phyloP scores from a whole-genome alignment of 1,140 invertebrate species.

The Caenorhabditis elegans region DNA sequence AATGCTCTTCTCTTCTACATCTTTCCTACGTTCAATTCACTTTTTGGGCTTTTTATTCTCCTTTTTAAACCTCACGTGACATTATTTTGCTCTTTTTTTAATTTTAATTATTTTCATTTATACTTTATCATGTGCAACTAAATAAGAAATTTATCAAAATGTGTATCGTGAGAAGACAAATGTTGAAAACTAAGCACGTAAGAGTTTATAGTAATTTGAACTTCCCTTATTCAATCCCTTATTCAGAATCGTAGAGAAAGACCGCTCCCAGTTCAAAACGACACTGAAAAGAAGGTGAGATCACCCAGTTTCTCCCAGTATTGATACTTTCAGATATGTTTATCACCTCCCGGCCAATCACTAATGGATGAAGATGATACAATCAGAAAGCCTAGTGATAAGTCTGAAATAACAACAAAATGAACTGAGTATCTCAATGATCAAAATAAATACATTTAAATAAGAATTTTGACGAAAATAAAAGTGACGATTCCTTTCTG shows the following conservation, averaged over 20 bases:
- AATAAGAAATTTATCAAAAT: not conserved
- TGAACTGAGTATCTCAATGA: not conserved
- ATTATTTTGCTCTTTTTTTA: not conserved
- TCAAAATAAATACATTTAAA: not conserved
- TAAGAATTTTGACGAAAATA: not conserved
- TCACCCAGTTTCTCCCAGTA: too few relatives aligned
- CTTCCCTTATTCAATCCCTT: too few relatives aligned
- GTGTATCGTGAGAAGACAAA: slow-evolving; percentile 11
- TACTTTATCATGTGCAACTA: not conserved
- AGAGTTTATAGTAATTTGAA: too few relatives aligned
- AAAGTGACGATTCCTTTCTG: not conserved
- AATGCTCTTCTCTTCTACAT: not conserved
- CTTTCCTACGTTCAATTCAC: not conserved
- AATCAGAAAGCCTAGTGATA: not conserved
- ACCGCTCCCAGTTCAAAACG: not conserved
- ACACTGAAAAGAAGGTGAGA: not conserved
- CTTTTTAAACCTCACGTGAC: not conserved
- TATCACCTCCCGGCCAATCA: not conserved
- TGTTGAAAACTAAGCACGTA: not conserved
- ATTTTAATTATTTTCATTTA: not conserved
- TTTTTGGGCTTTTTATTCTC: not conserved
- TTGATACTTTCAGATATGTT: slow-evolving; percentile 9
- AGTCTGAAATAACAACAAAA: not conserved
- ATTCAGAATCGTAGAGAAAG: not conserved
- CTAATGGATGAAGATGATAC: slow-evolving; percentile 8